These are phyloP conservation scores for Ennomos fuscantarius DNA, from an alignment of 2,888 invertebrate species.

Conservation along the genomic window DNA sequence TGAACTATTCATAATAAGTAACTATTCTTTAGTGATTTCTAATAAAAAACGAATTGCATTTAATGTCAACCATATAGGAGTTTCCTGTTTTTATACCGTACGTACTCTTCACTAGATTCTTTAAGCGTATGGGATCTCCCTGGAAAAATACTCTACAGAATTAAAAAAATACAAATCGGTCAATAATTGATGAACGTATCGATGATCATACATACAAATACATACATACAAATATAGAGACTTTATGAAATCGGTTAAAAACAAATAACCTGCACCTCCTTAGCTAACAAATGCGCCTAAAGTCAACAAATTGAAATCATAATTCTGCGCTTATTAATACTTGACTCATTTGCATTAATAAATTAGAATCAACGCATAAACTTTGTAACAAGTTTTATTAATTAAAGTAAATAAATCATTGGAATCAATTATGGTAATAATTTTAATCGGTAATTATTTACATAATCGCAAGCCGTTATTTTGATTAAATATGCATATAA, in stretches of 20 bases:
- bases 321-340: conserved; percentile 9
- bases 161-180: too few species aligned
- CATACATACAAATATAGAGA: background rate
- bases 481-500: conserved; percentile 13
- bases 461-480: conserved; percentile 9
- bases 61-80: too few species aligned
- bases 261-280: too few species aligned
- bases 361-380: conserved; percentile 20
- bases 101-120: too few species aligned
- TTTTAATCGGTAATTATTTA: conserved; percentile 13
- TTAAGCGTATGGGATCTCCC: too few species aligned
- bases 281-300: background rate
- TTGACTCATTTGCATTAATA: conserved; percentile 14
- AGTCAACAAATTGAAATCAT: background rate
- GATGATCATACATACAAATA: background rate
- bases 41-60: too few species aligned
- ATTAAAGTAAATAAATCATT: conserved; percentile 23
- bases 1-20: too few species aligned
- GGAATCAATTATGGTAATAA: conserved; percentile 20
- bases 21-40: too few species aligned
- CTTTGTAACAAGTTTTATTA: conserved; percentile 17
- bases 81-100: too few species aligned
- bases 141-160: too few species aligned
- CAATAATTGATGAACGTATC: too few species aligned
- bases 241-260: too few species aligned